Evolutionary conservation across 2,888 invertebrate species (phyloP), one percentile per base, ranked within the genome.

Genomic region (Cephus sareptanus): DNA sequence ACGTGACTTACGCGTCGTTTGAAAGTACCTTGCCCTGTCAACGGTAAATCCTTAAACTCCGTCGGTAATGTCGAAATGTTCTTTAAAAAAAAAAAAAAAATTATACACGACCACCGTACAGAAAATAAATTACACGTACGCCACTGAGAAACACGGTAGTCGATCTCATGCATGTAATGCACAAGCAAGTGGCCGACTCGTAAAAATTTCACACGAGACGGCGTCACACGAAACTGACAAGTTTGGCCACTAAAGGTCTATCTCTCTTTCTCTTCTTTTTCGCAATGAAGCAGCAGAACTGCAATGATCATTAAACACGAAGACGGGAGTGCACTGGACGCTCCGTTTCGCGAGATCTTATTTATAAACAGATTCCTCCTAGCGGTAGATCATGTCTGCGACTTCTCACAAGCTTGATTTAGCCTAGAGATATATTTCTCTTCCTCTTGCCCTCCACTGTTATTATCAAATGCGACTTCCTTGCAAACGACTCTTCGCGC

Each of bases 371-470:
- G 79, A 70, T 79, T 73, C 73, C 76, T 83, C 68, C 77, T 85
- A 86, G 78, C 86, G 86, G 83, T 86, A 83, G 83, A 86, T 86
- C 86, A 86, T 86, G 81, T 85, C 85, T 83, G 84, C 83, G 80
- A 77, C 73, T 81, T 77, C 75, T 74, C 34, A 73, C 34, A 73
- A 56, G 56, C 23, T 71, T 71, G 13, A 34, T 71, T 34, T 33
- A 34, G 11, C 23, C 71, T 34, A 23, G 71, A 71, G 71, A 71
- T 33, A 9, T 71, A 71, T 71, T 34, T 71, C 71, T 56, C 56
- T 56, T 56, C 23, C 23, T 56, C 23, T 56, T 56, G 23, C 56
- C 23, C 23, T 56, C 56, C 56, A 56, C 56, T 56, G 56, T 56
- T 23, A 23, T 56, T 56, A 23, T 56, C 23, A 56, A 56, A 23